phyloP scores from a whole-genome alignment of 2,113 vertebrate species.

The Embiotoca jacksoni region DNA sequence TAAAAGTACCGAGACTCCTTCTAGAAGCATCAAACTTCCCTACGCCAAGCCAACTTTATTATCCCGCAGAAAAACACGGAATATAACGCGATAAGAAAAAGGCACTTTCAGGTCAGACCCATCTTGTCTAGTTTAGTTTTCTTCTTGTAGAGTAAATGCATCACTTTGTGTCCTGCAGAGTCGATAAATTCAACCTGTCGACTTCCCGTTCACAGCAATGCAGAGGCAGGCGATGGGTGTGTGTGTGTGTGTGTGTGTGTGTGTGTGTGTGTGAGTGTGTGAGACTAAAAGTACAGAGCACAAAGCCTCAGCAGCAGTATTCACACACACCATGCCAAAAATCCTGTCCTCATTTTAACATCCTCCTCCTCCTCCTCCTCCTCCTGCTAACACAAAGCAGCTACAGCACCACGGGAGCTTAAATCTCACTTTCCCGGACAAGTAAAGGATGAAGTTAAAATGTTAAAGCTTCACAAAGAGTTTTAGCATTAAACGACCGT shows the following conservation, averaged over 20 bases:
- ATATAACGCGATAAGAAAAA: too few species aligned
- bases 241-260: too few species aligned
- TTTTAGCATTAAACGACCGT: neutral
- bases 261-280: too few species aligned
- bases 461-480: neutral
- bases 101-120: too few species aligned
- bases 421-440: neutral
- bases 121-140: too few species aligned
- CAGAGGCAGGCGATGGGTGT: neutral
- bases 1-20: too few species aligned
- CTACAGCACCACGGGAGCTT: neutral
- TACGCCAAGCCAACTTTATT: too few species aligned
- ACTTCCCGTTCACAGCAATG: slow-evolving; percentile 53
- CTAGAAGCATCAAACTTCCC: too few species aligned
- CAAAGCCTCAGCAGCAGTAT: slow-evolving; percentile 54
- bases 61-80: too few species aligned
- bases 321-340: slow-evolving; percentile 54
- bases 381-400: slow-evolving; percentile 12
- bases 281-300: slow-evolving; percentile 1
- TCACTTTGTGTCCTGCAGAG: slow-evolving; percentile 17
- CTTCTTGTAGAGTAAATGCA: too few species aligned
- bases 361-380: slow-evolving; percentile 20
- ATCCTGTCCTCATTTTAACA: slow-evolving; percentile 48
- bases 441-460: slow-evolving; percentile 5
- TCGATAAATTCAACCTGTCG: slow-evolving; percentile 72